Percentiles rank a stretch among this genome's conserved stretches.
These are phyloP conservation scores for Brachyhypopomus occidentalis DNA, from an alignment of 2,113 vertebrate genomes.

Conservation along the genomic window DNA sequence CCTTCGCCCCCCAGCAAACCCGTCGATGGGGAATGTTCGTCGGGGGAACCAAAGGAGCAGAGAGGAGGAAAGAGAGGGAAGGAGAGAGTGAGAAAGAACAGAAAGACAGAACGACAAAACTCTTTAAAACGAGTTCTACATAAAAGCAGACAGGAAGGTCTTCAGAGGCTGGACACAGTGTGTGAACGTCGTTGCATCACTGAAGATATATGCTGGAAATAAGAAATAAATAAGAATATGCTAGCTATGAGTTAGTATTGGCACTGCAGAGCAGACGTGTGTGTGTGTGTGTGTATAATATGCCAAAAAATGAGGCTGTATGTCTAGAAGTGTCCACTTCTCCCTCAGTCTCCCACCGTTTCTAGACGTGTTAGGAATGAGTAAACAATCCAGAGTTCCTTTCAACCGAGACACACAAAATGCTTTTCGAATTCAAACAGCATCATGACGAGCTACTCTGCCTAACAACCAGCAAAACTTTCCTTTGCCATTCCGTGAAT, in stretches of 20 bases:
- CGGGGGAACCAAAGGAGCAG: too few relatives aligned
- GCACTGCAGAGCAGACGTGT: background rate
- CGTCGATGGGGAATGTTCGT: too few relatives aligned
- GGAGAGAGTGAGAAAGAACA: background rate
- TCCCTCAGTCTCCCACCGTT: background rate
- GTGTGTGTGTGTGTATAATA: slow-evolving; percentile 1
- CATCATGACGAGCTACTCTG: slow-evolving; percentile 54
- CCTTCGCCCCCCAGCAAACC: too few relatives aligned
- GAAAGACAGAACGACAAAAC: background rate
- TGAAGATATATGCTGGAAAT: background rate
- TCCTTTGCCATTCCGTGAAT: slow-evolving; percentile 28
- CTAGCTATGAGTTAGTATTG: background rate
- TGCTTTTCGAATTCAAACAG: slow-evolving; percentile 62
- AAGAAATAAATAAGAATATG: background rate
- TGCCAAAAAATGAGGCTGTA: slow-evolving; percentile 1
- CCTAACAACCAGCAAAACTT: slow-evolving; percentile 51
- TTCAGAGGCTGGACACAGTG: background rate
- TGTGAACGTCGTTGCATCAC: background rate
- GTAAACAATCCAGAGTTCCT: slow-evolving; percentile 48
- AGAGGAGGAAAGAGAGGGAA: background rate
- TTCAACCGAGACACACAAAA: slow-evolving; percentile 55
- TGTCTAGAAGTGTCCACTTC: slow-evolving; percentile 10
- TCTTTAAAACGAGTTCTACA: background rate
- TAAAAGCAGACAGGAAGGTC: background rate
- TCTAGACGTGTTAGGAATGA: slow-evolving; percentile 45